A percentile compares a stretch with the other conserved stretches of the same genome.
These are phyloP conservation scores for Pyrrhia umbra DNA, from an alignment of 2,888 invertebrate genomes.

Conservation along the genomic window DNA sequence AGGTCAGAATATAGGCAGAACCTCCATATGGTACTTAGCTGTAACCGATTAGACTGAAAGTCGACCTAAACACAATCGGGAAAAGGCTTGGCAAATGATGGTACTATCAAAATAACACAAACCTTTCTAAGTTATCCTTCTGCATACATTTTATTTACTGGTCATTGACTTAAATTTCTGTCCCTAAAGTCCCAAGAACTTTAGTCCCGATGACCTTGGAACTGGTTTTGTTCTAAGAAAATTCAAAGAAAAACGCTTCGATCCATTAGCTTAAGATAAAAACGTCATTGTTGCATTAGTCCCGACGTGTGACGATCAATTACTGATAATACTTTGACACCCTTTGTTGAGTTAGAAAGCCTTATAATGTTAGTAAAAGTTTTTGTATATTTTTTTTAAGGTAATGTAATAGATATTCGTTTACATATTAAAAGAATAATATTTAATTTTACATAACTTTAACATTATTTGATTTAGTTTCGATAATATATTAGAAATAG, in stretches of 20 bases:
- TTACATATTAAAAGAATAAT: too few relatives aligned
- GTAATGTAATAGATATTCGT: too few relatives aligned
- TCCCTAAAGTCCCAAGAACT: conserved; percentile 2
- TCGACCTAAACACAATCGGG: too few relatives aligned
- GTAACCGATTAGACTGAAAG: too few relatives aligned
- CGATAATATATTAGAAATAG: too few relatives aligned
- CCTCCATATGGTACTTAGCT: too few relatives aligned
- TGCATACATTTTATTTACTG: background rate
- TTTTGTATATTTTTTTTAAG: too few relatives aligned
- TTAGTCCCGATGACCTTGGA: background rate
- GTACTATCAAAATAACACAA: background rate
- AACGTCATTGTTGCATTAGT: conserved; percentile 40
- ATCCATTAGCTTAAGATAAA: conserved; percentile 47
- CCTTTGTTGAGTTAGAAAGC: conserved; percentile 37
- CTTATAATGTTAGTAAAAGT: conserved; percentile 7
- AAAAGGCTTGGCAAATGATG: too few relatives aligned
- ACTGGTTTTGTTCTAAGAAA: conserved; percentile 20
- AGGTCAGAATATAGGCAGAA: too few relatives aligned
- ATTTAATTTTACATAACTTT: too few relatives aligned
- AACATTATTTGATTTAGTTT: too few relatives aligned
- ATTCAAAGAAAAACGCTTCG: conserved; percentile 23
- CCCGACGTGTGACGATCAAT: conserved; percentile 51
- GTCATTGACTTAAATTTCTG: background rate
- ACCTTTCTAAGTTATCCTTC: background rate
- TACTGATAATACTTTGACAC: conserved; percentile 43